phyloP scores from a whole-genome alignment of 2,113 vertebrate genomes.

The Oreotrochilus melanogaster region DNA sequence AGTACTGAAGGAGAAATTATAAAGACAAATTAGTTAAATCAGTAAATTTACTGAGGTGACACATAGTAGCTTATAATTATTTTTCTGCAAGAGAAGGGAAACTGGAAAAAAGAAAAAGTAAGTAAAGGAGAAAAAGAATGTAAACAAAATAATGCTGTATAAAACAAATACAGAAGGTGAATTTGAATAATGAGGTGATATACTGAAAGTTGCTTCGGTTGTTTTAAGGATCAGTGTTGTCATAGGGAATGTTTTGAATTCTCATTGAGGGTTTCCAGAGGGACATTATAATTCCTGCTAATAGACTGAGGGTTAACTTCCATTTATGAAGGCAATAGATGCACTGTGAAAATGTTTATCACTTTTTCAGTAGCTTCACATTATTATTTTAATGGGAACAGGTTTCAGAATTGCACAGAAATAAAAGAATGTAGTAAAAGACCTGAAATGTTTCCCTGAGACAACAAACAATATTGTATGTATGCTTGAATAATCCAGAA shows the following conservation, averaged over 20 bases:
- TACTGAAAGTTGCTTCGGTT: neutral
- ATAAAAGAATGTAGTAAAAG: neutral
- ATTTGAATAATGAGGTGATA: neutral
- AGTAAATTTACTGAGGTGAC: neutral
- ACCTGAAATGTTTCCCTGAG: neutral
- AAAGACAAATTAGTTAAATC: neutral
- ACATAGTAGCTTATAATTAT: neutral
- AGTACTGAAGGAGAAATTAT: neutral
- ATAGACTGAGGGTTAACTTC: neutral
- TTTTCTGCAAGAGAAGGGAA: neutral
- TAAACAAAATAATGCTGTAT: neutral
- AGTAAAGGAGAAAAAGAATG: neutral
- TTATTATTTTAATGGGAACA: neutral
- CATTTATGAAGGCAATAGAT: neutral
- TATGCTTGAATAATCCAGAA: neutral
- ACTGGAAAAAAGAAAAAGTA: neutral
- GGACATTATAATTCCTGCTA: neutral
- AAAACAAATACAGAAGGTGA: neutral
- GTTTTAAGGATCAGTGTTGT: neutral
- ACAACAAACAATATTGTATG: neutral
- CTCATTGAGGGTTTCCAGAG: neutral
- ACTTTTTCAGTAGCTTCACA: neutral
- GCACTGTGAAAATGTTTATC: neutral
- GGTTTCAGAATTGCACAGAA: neutral
- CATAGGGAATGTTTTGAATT: neutral